These are phyloP conservation scores for Argynnis bischoffii DNA, from an alignment of 2,888 invertebrate species.

Conservation along the genomic window DNA sequence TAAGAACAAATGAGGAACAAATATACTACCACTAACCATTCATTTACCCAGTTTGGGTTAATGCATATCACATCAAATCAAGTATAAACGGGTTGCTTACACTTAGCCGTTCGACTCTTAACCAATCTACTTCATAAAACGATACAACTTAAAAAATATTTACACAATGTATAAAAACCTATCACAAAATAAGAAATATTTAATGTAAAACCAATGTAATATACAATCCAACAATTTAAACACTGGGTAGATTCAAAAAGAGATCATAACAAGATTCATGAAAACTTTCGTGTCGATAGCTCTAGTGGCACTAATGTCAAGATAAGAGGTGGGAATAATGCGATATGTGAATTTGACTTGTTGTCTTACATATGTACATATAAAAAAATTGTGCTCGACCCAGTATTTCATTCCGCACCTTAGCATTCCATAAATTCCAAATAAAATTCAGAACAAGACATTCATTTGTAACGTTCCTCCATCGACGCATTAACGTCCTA, in stretches of 20 bases:
- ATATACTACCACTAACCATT: constrained; percentile 71
- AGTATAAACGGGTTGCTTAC: constrained; percentile 52
- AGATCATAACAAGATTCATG: constrained; percentile 81
- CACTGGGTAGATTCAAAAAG: constrained; percentile 81
- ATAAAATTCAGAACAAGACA: constrained; percentile 18
- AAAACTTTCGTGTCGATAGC: constrained; percentile 56
- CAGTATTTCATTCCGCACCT: constrained; percentile 63
- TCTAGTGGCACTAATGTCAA: constrained; percentile 52
- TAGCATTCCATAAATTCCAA: constrained; percentile 45
- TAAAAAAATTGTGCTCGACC: constrained; percentile 69
- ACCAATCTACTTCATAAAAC: constrained; percentile 50
- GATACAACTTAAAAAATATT: constrained; percentile 67
- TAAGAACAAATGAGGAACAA: constrained; percentile 77
- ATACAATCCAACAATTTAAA: constrained; percentile 73
- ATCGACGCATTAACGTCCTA: constrained; percentile 28
- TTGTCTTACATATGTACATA: constrained; percentile 74
- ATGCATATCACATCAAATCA: constrained; percentile 71
- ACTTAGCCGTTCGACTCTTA: constrained; percentile 66
- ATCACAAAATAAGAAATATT: constrained; percentile 69
- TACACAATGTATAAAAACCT: constrained; percentile 73
- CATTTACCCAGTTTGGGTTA: constrained; percentile 53
- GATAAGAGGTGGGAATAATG: constrained; percentile 66
- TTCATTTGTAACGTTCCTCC: constrained; percentile 8
- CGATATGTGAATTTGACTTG: constrained; percentile 78
- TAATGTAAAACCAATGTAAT: constrained; percentile 65